Evolutionary conservation across 2,888 invertebrate species (phyloP).

Genomic region (Bellardia bayeri): DNA sequence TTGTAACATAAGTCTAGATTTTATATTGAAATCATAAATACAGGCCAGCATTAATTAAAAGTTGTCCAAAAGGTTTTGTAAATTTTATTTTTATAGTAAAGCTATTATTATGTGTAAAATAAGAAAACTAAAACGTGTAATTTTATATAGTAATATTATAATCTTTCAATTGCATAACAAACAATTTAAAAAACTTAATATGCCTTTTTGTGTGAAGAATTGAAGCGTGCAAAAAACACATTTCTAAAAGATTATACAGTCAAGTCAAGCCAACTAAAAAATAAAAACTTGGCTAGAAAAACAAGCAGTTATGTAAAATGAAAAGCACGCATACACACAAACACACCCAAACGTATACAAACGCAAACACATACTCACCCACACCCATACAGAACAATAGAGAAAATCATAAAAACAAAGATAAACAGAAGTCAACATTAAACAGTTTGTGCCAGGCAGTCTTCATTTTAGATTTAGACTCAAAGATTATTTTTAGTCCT

Average conservation of each 20-base stretch:
- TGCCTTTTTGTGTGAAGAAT: not conserved
- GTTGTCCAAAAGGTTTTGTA: too few relatives aligned
- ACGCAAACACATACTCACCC: not conserved
- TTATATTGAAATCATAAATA: too few relatives aligned
- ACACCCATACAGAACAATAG: conserved; percentile 14
- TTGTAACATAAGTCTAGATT: too few relatives aligned
- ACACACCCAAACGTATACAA: not conserved
- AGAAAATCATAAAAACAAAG: conserved; percentile 39
- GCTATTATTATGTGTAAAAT: too few relatives aligned
- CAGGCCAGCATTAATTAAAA: too few relatives aligned
- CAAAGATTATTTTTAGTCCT: conserved; percentile 22
- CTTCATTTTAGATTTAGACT: conserved; percentile 48
- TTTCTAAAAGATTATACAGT: conserved; percentile 58
- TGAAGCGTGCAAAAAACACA: conserved; percentile 49
- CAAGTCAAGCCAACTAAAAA: conserved; percentile 62
- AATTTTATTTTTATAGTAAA: too few relatives aligned
- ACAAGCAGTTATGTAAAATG: conserved; percentile 34
- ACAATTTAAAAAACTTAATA: conserved; percentile 39
- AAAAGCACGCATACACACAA: conserved; percentile 8
- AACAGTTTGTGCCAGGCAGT: conserved; percentile 56
- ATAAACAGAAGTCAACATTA: conserved; percentile 62
- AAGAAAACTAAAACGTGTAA: too few relatives aligned
- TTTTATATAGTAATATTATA: not conserved
- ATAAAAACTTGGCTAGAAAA: conserved; percentile 64
- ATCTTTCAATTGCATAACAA: conserved; percentile 23